Percentiles rank a stretch among this genome's conserved stretches.
Evolutionary conservation across 1,140 invertebrate genomes (phyloP).

Genomic region (Drosophila kikkawai): DNA sequence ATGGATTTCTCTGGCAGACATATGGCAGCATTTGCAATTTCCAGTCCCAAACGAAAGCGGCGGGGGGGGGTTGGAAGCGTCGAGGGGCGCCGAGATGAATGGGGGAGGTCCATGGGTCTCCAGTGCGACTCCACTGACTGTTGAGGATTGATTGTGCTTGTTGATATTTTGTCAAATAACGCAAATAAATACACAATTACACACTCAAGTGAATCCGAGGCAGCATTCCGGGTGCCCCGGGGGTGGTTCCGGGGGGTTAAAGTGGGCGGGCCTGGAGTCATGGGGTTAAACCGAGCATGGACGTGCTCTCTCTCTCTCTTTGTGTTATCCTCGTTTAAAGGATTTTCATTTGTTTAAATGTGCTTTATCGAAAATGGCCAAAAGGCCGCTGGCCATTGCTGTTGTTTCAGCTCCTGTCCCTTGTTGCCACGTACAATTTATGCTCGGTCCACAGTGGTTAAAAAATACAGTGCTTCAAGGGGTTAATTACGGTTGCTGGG

Average conservation of each 20-base stretch:
- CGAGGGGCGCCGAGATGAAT: conserved; percentile 14
- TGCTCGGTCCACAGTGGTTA: conserved; percentile 39
- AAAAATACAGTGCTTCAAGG: conserved; percentile 2
- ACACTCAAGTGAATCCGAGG: conserved; percentile 75
- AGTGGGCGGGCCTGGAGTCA: conserved; percentile 41
- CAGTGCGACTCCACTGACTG: conserved; percentile 60
- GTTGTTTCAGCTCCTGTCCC: conserved; percentile 33
- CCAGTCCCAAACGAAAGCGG: conserved; percentile 26
- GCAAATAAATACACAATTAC: conserved; percentile 84
- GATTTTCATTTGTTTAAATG: conserved; percentile 83
- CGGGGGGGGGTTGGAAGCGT: not conserved
- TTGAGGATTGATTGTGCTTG: conserved; percentile 80
- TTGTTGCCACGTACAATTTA: conserved; percentile 47
- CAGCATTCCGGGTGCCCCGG: conserved; percentile 4
- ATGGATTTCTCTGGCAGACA: conserved; percentile 80
- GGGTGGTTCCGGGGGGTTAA: conserved; percentile 15
- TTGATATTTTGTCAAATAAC: conserved; percentile 84
- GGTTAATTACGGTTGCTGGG: not conserved
- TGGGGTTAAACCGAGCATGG: conserved; percentile 61
- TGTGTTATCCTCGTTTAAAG: conserved; percentile 78
- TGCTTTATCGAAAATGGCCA: conserved; percentile 81
- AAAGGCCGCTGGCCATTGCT: conserved; percentile 49
- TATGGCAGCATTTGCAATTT: conserved; percentile 79
- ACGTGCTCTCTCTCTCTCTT: conserved; percentile 29
- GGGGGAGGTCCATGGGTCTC: conserved; percentile 28